A percentile compares a stretch with the other conserved stretches of the same genome.
Conservation (phyloP, 2,797 vertebrate species). For the Artibeus jamaicensis region DNA sequence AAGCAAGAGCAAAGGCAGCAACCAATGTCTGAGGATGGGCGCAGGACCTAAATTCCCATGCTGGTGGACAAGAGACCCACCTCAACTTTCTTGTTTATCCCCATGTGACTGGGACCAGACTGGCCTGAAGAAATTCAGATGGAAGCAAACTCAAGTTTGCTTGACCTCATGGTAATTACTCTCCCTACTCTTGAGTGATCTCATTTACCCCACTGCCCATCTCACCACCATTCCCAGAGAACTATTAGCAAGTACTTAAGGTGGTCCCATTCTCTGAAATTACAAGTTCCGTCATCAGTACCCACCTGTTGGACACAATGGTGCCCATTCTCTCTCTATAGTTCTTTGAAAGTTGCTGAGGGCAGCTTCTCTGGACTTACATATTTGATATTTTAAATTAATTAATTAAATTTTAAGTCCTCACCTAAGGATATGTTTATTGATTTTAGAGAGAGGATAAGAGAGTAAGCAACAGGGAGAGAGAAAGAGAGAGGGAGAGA, state of each 20-base stretch:
- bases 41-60: background rate
- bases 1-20: background rate
- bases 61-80: background rate
- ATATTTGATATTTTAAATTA: background rate
- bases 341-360: background rate
- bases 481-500: background rate
- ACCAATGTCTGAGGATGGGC: background rate
- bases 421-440: background rate
- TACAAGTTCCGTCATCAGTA: background rate
- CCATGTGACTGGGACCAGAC: background rate
- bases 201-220: background rate
- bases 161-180: background rate
- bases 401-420: background rate
- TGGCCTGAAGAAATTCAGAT: background rate
- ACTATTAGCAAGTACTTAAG: background rate
- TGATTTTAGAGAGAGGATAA: background rate
- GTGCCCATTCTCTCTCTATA: background rate
- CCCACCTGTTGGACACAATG: background rate
- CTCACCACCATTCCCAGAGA: background rate
- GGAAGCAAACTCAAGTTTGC: background rate
- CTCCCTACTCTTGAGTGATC: background rate
- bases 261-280: background rate
- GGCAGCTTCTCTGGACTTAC: background rate
- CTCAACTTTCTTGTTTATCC: background rate
- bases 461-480: background rate